Percentiles rank a stretch among this genome's conserved stretches.
Conservation (phyloP, 1,140 invertebrate species). For the Orius laevigatus region DNA sequence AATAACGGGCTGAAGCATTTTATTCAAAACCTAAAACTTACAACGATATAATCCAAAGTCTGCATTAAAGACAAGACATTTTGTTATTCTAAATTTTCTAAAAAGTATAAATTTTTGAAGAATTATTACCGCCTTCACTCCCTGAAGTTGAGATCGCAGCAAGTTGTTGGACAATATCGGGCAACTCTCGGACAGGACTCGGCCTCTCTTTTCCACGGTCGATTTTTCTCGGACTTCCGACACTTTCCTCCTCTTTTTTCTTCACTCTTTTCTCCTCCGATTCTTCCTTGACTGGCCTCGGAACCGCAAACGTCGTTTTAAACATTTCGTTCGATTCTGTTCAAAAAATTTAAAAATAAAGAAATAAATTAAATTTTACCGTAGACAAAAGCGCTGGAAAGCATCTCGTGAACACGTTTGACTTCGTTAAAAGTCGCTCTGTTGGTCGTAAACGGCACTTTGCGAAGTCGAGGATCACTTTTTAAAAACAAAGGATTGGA, state of each 20-base stretch:
- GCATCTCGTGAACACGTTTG: constrained; percentile 50
- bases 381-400: constrained; percentile 57
- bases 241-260: neutral
- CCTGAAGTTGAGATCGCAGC: constrained; percentile 25
- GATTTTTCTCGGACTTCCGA: constrained; percentile 21
- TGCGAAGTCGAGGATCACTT: constrained; percentile 46
- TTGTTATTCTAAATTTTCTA: too few species aligned
- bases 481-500: constrained; percentile 48
- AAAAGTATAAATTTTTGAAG: neutral
- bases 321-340: constrained; percentile 18
- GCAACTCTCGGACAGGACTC: constrained; percentile 31
- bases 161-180: constrained; percentile 23
- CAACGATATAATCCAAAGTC: constrained; percentile 9
- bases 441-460: constrained; percentile 66
- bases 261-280: neutral
- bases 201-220: constrained; percentile 36
- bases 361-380: constrained; percentile 31
- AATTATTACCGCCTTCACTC: constrained; percentile 17
- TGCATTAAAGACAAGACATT: neutral
- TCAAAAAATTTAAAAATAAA: constrained; percentile 6
- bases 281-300: constrained; percentile 1
- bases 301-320: constrained; percentile 10
- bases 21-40: neutral
- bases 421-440: constrained; percentile 69
- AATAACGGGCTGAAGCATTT: neutral